Conservation (phyloP, 35 echinoderm and acorn worm genomes). For the Apostichopus japonicus region DNA sequence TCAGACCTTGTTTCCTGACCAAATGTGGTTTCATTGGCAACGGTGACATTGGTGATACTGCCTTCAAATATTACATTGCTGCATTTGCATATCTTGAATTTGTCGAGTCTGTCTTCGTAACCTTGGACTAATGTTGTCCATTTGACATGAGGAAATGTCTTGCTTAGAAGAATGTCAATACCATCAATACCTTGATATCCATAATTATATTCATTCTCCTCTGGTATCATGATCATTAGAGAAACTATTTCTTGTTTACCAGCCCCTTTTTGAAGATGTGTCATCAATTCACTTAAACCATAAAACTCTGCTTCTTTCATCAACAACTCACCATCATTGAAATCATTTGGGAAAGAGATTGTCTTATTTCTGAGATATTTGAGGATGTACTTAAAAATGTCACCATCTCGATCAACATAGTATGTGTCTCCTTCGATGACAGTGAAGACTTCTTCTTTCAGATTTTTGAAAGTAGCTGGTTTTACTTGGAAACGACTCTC, state of each 20-base stretch:
- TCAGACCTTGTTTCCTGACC: no score
- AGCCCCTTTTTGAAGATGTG: background rate
- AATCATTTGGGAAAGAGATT: background rate
- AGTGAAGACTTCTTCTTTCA: background rate
- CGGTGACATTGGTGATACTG: no score
- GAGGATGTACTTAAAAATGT: slow-evolving; percentile 22
- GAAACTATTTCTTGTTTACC: background rate
- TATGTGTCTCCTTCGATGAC: background rate
- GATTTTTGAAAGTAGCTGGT: background rate
- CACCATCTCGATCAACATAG: slow-evolving; percentile 2
- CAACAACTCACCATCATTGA: background rate
- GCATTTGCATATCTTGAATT: background rate
- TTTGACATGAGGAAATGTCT: background rate
- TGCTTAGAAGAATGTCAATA: background rate
- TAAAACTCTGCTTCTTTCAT: slow-evolving; percentile 1
- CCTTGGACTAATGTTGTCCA: background rate
- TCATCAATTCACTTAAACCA: background rate
- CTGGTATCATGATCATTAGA: background rate
- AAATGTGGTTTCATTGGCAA: no score
- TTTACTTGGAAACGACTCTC: background rate
- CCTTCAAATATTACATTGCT: no score
- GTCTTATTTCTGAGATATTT: background rate
- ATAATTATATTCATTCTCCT: background rate
- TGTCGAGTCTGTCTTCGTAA: background rate
- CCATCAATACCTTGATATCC: background rate